Percentiles rank a stretch among this genome's conserved stretches.
Evolutionary conservation across 2,797 vertebrate species (phyloP).

Genomic region (Lindbergichthys nudifrons): DNA sequence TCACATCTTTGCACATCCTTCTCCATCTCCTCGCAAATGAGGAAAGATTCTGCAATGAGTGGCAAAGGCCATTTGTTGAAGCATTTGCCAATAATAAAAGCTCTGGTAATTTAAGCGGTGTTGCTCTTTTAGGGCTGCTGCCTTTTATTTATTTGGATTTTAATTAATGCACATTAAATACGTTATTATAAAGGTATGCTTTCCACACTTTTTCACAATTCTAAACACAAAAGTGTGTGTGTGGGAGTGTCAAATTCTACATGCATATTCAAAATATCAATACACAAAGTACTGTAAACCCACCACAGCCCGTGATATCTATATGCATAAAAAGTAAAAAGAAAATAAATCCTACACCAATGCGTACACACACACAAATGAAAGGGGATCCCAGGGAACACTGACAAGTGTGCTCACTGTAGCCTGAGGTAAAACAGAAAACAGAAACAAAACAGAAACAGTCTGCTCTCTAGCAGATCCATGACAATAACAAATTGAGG

Average conservation of each 20-base stretch:
- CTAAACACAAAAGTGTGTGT: constrained; percentile 6
- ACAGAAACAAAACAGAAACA: constrained; percentile 61
- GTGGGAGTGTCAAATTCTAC: constrained; percentile 37
- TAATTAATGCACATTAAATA: constrained; percentile 29
- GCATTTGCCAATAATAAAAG: constrained; percentile 47
- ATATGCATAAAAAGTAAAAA: constrained; percentile 16
- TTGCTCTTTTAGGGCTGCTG: constrained; percentile 19
- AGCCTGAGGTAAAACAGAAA: constrained; percentile 71
- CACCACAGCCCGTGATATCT: constrained; percentile 29
- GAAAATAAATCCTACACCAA: constrained; percentile 44
- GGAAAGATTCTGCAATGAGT: constrained; percentile 50
- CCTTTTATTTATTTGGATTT: constrained; percentile 7
- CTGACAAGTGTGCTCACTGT: constrained; percentile 70
- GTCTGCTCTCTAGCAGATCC: constrained; percentile 67
- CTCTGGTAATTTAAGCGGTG: constrained; percentile 11
- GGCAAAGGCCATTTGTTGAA: constrained; percentile 35
- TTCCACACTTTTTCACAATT: constrained; percentile 9
- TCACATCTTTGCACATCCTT: constrained; percentile 71
- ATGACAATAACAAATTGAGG: constrained; percentile 78
- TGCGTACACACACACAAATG: constrained; percentile 20
- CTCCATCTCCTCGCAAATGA: constrained; percentile 69
- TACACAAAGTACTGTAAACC: constrained; percentile 29
- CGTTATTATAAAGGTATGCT: constrained; percentile 2
- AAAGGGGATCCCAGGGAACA: constrained; percentile 60
- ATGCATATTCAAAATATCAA: constrained; percentile 36